Evolutionary conservation across 2,113 vertebrate genomes (phyloP).

Genomic region (Octodon degus): DNA sequence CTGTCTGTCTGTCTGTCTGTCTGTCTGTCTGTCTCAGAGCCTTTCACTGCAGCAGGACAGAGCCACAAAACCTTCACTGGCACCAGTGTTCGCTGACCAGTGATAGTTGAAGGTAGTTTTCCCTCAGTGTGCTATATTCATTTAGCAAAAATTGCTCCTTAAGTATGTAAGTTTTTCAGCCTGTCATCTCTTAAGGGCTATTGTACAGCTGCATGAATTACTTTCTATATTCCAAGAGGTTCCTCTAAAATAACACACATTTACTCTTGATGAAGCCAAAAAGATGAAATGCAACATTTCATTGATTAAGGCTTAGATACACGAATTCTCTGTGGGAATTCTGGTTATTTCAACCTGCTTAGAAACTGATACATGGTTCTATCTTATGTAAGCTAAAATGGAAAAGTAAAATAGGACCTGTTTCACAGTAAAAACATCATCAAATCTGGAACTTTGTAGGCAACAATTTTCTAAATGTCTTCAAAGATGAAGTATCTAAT

Average conservation of each 20-base stretch:
- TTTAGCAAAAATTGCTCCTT: neutral
- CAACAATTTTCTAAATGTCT: neutral
- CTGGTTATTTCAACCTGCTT: neutral
- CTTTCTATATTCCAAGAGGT: neutral
- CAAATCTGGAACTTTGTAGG: neutral
- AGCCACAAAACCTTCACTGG: neutral
- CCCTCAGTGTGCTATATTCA: neutral
- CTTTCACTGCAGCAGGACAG: neutral
- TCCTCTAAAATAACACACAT: neutral
- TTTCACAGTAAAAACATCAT: neutral
- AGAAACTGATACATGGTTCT: neutral
- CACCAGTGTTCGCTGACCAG: neutral
- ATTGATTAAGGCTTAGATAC: neutral
- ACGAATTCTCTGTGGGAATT: neutral
- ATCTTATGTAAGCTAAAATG: constrained; percentile 4
- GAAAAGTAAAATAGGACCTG: neutral
- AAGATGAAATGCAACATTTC: neutral
- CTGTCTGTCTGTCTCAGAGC: neutral
- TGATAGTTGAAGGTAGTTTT: neutral
- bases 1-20: neutral
- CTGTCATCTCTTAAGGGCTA: neutral
- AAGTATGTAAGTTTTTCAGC: neutral
- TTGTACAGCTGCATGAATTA: neutral
- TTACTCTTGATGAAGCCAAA: neutral
- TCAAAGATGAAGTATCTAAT: neutral